Evolutionary conservation across 2,113 vertebrate genomes (phyloP).

Genomic region (Condylura cristata): DNA sequence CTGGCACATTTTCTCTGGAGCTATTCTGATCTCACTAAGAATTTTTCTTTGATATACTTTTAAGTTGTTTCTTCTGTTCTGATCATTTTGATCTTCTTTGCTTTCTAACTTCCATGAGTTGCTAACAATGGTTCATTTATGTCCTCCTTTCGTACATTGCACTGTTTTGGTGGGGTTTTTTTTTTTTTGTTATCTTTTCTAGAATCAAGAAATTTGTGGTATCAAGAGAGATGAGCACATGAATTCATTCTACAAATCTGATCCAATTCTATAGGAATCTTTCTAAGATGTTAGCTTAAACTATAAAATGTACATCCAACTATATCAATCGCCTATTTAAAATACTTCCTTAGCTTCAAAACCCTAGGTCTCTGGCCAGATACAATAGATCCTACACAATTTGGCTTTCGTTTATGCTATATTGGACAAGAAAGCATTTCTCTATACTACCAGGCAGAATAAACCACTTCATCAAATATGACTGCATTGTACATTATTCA

Average conservation of each 20-base stretch:
- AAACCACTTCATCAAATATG: conserved; percentile 16
- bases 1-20: neutral
- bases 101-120: conserved; percentile 15
- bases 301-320: conserved; percentile 19
- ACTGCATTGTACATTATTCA: neutral
- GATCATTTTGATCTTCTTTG: neutral
- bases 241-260: neutral
- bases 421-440: conserved; percentile 28
- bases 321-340: conserved; percentile 3
- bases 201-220: conserved; percentile 24
- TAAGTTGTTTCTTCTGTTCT: neutral
- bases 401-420: neutral
- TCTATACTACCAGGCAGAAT: neutral
- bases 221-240: neutral
- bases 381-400: neutral
- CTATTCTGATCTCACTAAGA: neutral
- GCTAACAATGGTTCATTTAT: neutral
- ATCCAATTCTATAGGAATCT: neutral
- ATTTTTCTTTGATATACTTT: neutral
- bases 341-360: neutral
- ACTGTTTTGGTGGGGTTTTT: neutral
- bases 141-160: neutral
- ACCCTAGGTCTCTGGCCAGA: neutral
- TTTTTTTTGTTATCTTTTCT: conserved; percentile 17
- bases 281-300: neutral